Evolutionary conservation across 2,113 vertebrate species (phyloP), one percentile per base, ranked within the genome.

Genomic region (Toxostoma redivivum): DNA sequence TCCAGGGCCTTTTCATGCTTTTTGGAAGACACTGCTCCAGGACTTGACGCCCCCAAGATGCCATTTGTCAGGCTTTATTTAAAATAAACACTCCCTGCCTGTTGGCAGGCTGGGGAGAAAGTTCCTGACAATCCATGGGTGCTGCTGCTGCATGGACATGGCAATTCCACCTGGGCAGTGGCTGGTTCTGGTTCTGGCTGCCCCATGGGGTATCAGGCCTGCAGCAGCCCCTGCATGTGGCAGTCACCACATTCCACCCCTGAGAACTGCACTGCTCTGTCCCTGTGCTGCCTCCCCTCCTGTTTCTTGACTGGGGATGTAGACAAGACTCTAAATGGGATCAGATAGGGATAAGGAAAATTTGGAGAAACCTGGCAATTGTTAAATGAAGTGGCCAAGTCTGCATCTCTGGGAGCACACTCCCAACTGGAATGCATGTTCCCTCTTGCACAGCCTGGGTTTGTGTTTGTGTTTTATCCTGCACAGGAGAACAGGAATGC

Each of bases 31-130:
- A 50, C 65, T 74, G 76, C 86, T 78, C 53, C 67, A 77, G 76
- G 90, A 87, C 93, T 50, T 54, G 65, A 85, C 7, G 1, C 81
- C 67, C 74, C 67, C 82, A 50, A 61, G 60, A 67, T 89, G 91
- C 51, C 73, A 78, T 90, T 95, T 95, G 90, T 91, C 83, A 93
- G 85, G 67, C 42, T 90, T 90, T 47, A 38, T 89, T 94, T 95
- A 51, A 96, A 91, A 95, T 10, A 25, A 86, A 70, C 47, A 27
- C 61, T 90, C 17, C 4, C 67, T 65, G 79, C 62, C 57, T 92
- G 47, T 62, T 83, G 85, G 53, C 60, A 81, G 72, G 45, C 42
- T 65, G 50, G 23, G 60, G 45, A 73, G 45, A 66, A 69, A 25
- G 42, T 13, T 81, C 45, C 64, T 88, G 40, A 30, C 10, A 1